phyloP scores from a whole-genome alignment of 2,888 invertebrate genomes.

The Elmis aenea region DNA sequence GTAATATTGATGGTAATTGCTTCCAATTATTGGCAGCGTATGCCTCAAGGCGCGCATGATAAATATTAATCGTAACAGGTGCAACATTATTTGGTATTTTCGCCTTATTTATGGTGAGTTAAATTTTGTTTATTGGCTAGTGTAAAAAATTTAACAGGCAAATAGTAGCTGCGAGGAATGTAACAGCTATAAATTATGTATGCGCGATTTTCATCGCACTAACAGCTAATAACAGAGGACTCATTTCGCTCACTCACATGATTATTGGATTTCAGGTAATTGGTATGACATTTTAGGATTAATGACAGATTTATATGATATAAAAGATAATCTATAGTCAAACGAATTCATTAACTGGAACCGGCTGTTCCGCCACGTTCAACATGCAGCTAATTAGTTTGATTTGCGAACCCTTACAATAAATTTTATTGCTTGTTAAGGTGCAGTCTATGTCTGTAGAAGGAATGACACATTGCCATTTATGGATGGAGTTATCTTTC shows the following conservation, averaged over 20 bases:
- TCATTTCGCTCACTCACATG: no score
- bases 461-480: slow-evolving; percentile 18
- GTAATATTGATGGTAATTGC: no score
- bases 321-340: slow-evolving; percentile 8
- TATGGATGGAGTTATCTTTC: slow-evolving; percentile 4
- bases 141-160: no score
- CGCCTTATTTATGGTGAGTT: no score
- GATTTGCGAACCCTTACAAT: slow-evolving; percentile 37
- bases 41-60: no score
- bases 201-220: no score
- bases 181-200: no score
- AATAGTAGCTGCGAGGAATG: slow-evolving; percentile 18
- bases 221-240: no score
- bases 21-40: no score
- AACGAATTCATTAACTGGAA: slow-evolving; percentile 12
- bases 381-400: slow-evolving; percentile 35
- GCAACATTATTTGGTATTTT: no score
- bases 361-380: slow-evolving; percentile 25
- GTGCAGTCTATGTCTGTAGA: slow-evolving; percentile 26
- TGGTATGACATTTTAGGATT: slow-evolving; percentile 33
- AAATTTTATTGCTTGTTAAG: slow-evolving; percentile 35
- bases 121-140: no score
- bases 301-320: slow-evolving; percentile 27
- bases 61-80: no score
- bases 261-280: slow-evolving; percentile 29